Base-by-base conservation (phyloP, 2,797 vertebrate species). In the Acridotheres tristis region DNA sequence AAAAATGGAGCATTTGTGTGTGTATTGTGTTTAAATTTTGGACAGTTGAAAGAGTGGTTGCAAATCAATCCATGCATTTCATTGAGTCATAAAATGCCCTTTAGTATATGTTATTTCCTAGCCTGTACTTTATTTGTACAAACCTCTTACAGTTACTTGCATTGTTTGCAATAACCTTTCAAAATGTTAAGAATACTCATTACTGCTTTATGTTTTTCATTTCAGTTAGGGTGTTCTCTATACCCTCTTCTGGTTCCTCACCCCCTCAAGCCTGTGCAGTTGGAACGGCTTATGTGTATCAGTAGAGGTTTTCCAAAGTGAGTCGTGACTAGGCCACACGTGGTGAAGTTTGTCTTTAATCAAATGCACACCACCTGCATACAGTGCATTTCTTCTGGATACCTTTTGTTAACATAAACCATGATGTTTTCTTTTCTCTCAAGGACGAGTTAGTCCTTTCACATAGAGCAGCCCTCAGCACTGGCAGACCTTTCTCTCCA, bases 1-100 rank as follows among this genome's bases (percentile, higher is more conserved):
- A 89, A 86, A 82, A 42, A 55, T 30, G 17, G 68, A 75, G 13
- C 18, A 17, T 68, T 92, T 93, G 57, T 61, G 27, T 40, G 12
- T 81, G 85, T 74, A 23, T 82, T 92, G 71, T 74, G 50, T 94
- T 87, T 61, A 77, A 53, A 68, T 89, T 88, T 65, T 72, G 76
- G 48, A 45, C 13, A 58, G 18, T 36, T 83, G n/a, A 73, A 91
- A 66, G 66, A 84, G 40, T 36, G 40, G 48, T 74, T 92, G 65
- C 47, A 86, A 73, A 82, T 90, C 57, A 92, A 69, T 58, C 47
- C 26, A 3, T 72, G 67, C 26, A 11, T 86, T 91, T 84, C 15
- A 67, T 0, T 61, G 59, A 89, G 34, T 67, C 53, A 45, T 76
- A 69, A 83, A 77, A 90, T 65, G 58, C 50, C 47, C 34, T 85